phyloP scores from a whole-genome alignment of 2,888 invertebrate species.

The Oithona nana region DNA sequence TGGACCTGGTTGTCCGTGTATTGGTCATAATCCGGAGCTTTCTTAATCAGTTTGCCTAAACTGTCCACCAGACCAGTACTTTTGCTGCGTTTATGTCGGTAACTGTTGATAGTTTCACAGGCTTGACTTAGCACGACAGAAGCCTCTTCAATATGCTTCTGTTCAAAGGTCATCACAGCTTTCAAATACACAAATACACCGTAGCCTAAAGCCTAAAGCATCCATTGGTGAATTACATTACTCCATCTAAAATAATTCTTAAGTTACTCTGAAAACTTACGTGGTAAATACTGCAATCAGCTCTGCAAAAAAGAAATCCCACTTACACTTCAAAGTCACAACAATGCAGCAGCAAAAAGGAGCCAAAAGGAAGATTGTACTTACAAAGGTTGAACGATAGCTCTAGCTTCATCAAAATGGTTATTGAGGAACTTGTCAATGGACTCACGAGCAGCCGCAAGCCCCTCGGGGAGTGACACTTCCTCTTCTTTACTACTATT shows the following conservation, averaged over 20 bases:
- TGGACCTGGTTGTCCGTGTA: conserved; percentile 48
- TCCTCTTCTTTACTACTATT: background rate
- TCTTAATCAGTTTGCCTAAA: conserved; percentile 10
- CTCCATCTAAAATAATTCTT: too few species aligned
- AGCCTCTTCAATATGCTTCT: conserved; percentile 23
- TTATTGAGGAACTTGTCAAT: conserved; percentile 84
- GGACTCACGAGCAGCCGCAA: conserved; percentile 55
- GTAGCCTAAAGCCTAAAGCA: conserved; percentile 66
- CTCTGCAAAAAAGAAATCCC: conserved; percentile 34
- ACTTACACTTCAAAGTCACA: too few species aligned
- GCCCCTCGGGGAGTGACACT: conserved; percentile 39
- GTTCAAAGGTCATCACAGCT: conserved; percentile 80
- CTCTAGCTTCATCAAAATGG: conserved; percentile 56
- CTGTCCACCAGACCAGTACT: conserved; percentile 5
- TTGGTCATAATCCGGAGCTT: conserved; percentile 5
- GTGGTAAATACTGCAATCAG: conserved; percentile 70
- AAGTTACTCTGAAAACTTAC: too few species aligned
- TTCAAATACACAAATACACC: conserved; percentile 76
- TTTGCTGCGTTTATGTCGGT: conserved; percentile 4
- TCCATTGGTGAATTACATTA: too few species aligned
- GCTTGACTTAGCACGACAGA: conserved; percentile 1
- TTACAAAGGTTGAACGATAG: conserved; percentile 53
- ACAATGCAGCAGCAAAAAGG: too few species aligned
- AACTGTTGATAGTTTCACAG: conserved; percentile 6
- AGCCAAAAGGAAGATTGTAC: conserved; percentile 21